Evolutionary conservation across 2,888 invertebrate species (phyloP), one percentile per base, ranked within the genome.

Genomic region (Creontiades dilutus): DNA sequence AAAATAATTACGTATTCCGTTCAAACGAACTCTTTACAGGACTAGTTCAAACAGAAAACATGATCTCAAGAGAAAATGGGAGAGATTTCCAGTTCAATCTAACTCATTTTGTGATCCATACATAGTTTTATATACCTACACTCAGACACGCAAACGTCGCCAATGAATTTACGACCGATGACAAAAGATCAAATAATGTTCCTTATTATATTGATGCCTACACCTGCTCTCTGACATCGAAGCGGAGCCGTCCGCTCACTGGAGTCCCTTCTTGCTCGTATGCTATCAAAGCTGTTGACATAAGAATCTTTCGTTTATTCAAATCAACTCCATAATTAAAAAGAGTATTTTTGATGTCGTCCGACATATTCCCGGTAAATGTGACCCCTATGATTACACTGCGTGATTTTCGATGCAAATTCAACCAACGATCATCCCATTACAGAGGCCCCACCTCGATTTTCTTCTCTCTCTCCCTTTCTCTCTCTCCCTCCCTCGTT

Each of bases 401-500:
- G 23, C 68, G 68, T 68, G 68, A 68, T 68, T 68, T 68, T 68
- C 68, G 68, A 68, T 68, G 68, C 68, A 68, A 68, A 68, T 68
- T 23, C 68, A 68, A 23, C 19, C 68, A 23, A 11, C 68, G 23
- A 68, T 68, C 68, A 68, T 68, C 68, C 57, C 57, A 57, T 57
- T 68, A 23, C 68, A 19, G 0, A 7, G 68, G 27, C 68, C 68
- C 68, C 23, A 13, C 68, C 68, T 27, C 7, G 68, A 23, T 68
- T 23, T 57, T 57, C 57, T 52, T 68, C 68, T 68, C 68, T 68
- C 23, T 19, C 68, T 68, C 68, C 19, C 61, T 4, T 19, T 19
- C 48, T 11, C 48, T 48, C 48, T 11, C 13, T 13, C 13, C 48
- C 7, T 48, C 48, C 9, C 48, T 61, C n/a, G 23, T 68, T 68